These are phyloP conservation scores for Athalia rosae DNA, from an alignment of 2,888 invertebrate species.

Conservation along the genomic window DNA sequence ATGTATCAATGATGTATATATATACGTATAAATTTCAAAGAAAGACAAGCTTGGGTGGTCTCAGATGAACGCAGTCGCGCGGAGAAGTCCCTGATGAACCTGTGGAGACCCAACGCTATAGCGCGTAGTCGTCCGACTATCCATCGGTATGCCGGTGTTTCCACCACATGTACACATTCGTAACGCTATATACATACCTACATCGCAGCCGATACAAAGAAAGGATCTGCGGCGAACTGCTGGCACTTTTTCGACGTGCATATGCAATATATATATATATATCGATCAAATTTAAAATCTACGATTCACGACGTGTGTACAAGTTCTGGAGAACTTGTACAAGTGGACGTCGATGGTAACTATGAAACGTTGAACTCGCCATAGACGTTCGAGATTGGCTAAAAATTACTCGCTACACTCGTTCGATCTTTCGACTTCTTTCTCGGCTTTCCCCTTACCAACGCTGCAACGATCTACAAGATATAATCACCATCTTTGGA, in stretches of 20 bases:
- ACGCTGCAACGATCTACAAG: background rate
- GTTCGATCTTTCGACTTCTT: conserved; percentile 47
- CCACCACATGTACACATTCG: background rate
- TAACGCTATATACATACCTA: too few relatives aligned
- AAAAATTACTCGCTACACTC: conserved; percentile 55
- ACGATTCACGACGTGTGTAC: too few relatives aligned
- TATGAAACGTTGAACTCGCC: background rate
- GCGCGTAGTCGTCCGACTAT: background rate
- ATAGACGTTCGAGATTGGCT: conserved; percentile 25
- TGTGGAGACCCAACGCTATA: conserved; percentile 9
- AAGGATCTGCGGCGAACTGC: background rate
- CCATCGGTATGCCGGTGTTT: background rate
- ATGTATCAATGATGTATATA: background rate
- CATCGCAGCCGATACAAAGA: too few relatives aligned
- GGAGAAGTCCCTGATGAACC: conserved; percentile 31
- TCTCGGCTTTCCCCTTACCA: conserved; percentile 25
- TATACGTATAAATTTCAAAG: background rate
- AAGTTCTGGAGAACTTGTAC: conserved; percentile 9
- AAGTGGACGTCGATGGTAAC: background rate
- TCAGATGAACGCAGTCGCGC: conserved; percentile 49
- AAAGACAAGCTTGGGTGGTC: conserved; percentile 47
- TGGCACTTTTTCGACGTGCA: background rate
- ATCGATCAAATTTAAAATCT: too few relatives aligned
- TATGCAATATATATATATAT: too few relatives aligned
- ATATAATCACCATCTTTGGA: too few relatives aligned